Base-by-base conservation (phyloP, 2,888 invertebrate species). In the Ferdinandea cuprea region DNA sequence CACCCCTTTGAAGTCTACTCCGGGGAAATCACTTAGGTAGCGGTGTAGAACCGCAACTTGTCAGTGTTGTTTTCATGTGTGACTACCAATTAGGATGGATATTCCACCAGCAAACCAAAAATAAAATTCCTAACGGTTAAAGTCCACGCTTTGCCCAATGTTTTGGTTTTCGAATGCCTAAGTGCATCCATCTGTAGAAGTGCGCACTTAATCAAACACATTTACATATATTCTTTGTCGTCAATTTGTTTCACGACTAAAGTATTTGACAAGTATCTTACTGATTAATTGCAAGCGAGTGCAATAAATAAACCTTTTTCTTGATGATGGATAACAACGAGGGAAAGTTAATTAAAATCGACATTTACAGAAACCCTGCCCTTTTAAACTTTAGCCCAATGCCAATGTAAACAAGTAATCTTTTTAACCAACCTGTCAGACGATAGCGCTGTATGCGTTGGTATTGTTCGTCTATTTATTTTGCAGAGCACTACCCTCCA, bases 241-340 rank as follows among this genome's bases (percentile, higher is more conserved):
- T n/a, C 25, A 7, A 11, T 4, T 13, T 8, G 7, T 1, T 48
- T 13, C 8, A 13, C 9, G 19, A 44, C 3, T 19, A 19, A 44
- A 11, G 44, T 44, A 44, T 19, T 17, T 17, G 19, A 4, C 19
- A 19, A 11, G 17, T 25, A 56, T 21, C 30, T 54, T 44, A 58
- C 46, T 58, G 69, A 69, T 69, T 69, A 69, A 69, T 58, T 58
- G 58, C 58, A 28, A 17, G 21, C 25, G 37, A 58, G 11, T 42
- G 71, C 71, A 59, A 59, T 59, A 71, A 59, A 71, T 59, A 50
- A 50, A 50, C 40, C 42, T 13, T 58, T 13, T 19, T 42, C 19
- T 4, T 13, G 21, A n/a, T n/a, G n/a, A n/a, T n/a, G n/a, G 5
- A 11, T 56, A 17, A 56, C 7, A 17, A 48, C 35, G 8, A 7